These are phyloP conservation scores for Hippolais icterina DNA, from an alignment of 2,113 vertebrate genomes.

Conservation along the genomic window DNA sequence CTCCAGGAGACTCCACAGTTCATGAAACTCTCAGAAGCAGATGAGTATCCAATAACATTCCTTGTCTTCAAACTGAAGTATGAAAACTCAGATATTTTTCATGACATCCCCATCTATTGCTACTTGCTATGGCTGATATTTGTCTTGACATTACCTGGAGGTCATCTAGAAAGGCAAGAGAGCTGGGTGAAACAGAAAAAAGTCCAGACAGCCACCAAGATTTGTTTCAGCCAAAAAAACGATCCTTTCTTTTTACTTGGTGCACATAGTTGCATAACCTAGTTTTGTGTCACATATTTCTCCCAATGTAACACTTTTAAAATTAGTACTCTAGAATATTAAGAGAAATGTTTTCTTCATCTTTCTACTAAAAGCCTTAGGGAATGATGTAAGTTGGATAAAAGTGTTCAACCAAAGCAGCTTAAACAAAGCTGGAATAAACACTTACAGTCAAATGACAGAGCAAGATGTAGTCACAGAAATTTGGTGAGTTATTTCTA, in stretches of 20 bases:
- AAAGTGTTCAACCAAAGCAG: not conserved
- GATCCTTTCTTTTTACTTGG: not conserved
- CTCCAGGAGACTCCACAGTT: not conserved
- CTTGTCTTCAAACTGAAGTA: not conserved
- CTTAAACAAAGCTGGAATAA: constrained; percentile 16
- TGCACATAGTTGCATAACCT: not conserved
- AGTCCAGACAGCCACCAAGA: not conserved
- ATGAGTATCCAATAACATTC: not conserved
- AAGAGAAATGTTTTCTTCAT: not conserved
- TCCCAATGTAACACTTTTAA: not conserved
- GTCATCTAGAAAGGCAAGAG: not conserved
- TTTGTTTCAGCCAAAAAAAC: not conserved
- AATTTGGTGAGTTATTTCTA: not conserved
- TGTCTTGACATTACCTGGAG: not conserved
- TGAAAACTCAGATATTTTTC: not conserved
- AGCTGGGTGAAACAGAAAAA: not conserved
- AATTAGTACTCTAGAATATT: not conserved
- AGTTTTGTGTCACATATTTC: not conserved
- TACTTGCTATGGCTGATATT: not conserved
- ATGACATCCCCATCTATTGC: not conserved
- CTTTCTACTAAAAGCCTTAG: constrained; percentile 2
- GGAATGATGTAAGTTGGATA: not conserved
- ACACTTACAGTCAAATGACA: not conserved
- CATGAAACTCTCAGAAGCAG: not conserved
- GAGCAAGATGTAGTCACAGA: not conserved